Conservation (phyloP, 1,140 invertebrate species). For the Anthonomus grandis region DNA sequence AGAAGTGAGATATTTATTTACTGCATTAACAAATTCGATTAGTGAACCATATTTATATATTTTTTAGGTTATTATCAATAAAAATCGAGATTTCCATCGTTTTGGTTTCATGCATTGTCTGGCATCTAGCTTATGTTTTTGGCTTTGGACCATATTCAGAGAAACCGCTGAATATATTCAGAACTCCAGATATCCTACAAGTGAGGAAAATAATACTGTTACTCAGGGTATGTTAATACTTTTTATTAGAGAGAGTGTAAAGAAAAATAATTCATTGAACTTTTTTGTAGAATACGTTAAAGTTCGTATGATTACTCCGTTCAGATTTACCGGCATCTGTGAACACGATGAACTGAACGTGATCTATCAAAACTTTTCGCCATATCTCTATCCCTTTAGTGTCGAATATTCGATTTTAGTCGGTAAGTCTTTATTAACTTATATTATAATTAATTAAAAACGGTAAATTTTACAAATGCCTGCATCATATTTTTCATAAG, state of each 20-base stretch:
- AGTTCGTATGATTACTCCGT: conserved; percentile 10
- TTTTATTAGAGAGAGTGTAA: too few relatives aligned
- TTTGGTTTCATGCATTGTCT: conserved; percentile 74
- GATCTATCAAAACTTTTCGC: conserved; percentile 59
- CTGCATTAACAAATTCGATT: too few relatives aligned
- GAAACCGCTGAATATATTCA: conserved; percentile 51
- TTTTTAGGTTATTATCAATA: conserved; percentile 60
- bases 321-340: conserved; percentile 39
- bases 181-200: conserved; percentile 15
- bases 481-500: too few relatives aligned
- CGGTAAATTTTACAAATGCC: too few relatives aligned
- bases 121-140: conserved; percentile 67
- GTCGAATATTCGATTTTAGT: conserved; percentile 73
- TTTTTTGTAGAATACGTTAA: conserved; percentile 1
- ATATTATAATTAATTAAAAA: too few relatives aligned
- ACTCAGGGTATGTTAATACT: not conserved
- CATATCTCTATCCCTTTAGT: conserved; percentile 70
- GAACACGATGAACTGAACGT: conserved; percentile 47
- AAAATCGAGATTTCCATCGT: conserved; percentile 56
- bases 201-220: too few relatives aligned
- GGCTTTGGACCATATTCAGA: conserved; percentile 68
- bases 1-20: too few relatives aligned
- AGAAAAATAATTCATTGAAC: not conserved
- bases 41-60: not conserved
- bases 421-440: conserved; percentile 48